Evolutionary conservation across 2,888 invertebrate species (phyloP).

Genomic region (Chrysolina americana): DNA sequence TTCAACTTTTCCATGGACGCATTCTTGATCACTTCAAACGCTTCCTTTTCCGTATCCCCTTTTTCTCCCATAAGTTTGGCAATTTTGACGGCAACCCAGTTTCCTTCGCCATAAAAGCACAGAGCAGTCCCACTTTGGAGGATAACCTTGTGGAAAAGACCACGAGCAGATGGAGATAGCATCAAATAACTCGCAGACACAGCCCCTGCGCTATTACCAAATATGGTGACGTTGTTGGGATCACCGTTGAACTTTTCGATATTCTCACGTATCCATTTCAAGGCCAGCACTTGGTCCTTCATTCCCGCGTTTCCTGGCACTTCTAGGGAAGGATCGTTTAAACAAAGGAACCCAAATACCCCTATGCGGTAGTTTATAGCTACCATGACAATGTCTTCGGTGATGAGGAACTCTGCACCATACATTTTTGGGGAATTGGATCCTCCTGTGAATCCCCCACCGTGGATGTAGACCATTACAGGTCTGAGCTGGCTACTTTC

Average conservation of each 20-base stretch:
- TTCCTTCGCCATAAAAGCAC: slow-evolving; percentile 50
- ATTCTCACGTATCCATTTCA: slow-evolving; percentile 71
- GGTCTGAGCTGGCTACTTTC: slow-evolving; percentile 40
- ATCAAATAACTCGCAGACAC: slow-evolving; percentile 11
- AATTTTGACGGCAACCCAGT: slow-evolving; percentile 40
- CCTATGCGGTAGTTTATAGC: slow-evolving; percentile 70
- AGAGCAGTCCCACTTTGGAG: slow-evolving; percentile 55
- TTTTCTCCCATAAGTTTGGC: slow-evolving; percentile 53
- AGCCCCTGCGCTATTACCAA: slow-evolving; percentile 72
- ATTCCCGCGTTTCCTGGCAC: slow-evolving; percentile 72
- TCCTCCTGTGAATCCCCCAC: slow-evolving; percentile 70
- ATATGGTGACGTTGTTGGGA: slow-evolving; percentile 70
- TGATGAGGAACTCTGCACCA: slow-evolving; percentile 69
- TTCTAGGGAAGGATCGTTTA: slow-evolving; percentile 68
- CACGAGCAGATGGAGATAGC: not conserved
- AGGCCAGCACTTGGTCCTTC: slow-evolving; percentile 71
- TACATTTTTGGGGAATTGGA: slow-evolving; percentile 60
- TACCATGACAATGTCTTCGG: slow-evolving; percentile 70
- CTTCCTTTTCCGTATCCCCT: slow-evolving; percentile 62
- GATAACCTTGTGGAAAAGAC: slow-evolving; percentile 46
- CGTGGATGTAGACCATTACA: slow-evolving; percentile 71
- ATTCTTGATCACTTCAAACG: slow-evolving; percentile 65
- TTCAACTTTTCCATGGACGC: slow-evolving; percentile 60
- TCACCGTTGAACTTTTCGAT: slow-evolving; percentile 70
- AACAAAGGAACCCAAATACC: slow-evolving; percentile 69